Evolutionary conservation across 1,140 invertebrate species (phyloP).

Genomic region (Drosophila ficusphila): DNA sequence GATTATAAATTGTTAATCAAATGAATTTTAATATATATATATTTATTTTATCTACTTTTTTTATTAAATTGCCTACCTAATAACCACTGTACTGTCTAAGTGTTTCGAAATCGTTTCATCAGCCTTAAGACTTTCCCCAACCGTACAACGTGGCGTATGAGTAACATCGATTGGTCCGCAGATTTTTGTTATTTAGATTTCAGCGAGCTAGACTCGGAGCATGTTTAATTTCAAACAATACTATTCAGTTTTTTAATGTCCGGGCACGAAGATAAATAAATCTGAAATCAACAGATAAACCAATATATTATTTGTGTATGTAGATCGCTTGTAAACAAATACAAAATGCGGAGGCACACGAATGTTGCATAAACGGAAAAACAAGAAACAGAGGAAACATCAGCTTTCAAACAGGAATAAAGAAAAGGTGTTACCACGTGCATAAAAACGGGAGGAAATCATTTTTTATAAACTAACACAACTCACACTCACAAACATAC

Average conservation of each 20-base stretch:
- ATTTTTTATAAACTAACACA: constrained; percentile 69
- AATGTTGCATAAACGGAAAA: constrained; percentile 24
- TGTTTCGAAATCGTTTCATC: background rate
- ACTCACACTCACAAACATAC: constrained; percentile 27
- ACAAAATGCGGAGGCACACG: constrained; percentile 9
- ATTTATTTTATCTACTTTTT: too few relatives aligned
- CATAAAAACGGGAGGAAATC: constrained; percentile 39
- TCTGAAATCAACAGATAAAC: constrained; percentile 40
- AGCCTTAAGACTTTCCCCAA: background rate
- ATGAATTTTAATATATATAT: too few relatives aligned
- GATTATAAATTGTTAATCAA: too few relatives aligned
- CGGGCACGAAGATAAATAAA: constrained; percentile 51
- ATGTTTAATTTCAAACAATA: constrained; percentile 53
- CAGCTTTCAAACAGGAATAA: constrained; percentile 15
- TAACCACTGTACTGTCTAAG: background rate
- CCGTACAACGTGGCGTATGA: constrained; percentile 52
- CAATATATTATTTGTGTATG: constrained; percentile 62
- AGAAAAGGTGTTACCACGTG: constrained; percentile 20
- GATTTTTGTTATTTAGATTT: constrained; percentile 42
- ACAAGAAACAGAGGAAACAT: constrained; percentile 14
- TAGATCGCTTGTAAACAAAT: constrained; percentile 55
- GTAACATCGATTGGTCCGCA: constrained; percentile 21
- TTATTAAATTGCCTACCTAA: background rate
- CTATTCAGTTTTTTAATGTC: constrained; percentile 50
- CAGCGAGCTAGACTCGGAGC: constrained; percentile 19